Evolutionary conservation across 2,113 vertebrate species (phyloP).

Genomic region (Bucco capensis): DNA sequence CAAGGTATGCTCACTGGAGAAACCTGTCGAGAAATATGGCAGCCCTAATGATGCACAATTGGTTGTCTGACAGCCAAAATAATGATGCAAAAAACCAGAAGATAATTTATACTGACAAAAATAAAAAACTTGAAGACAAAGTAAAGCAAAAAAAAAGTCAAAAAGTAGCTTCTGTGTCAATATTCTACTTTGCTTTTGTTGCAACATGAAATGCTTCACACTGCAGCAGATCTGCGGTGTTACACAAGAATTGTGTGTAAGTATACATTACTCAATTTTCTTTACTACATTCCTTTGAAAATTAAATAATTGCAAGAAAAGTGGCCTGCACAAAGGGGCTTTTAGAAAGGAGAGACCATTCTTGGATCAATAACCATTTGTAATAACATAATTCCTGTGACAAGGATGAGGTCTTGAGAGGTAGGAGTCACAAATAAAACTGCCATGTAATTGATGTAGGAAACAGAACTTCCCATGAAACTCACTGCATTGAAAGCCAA

Average conservation of each 20-base stretch:
- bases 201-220: neutral
- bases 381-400: neutral
- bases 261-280: neutral
- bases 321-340: neutral
- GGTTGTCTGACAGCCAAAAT: neutral
- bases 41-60: neutral
- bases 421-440: neutral
- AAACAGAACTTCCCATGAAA: neutral
- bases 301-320: neutral
- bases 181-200: neutral
- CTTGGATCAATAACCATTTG: neutral
- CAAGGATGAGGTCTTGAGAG: neutral
- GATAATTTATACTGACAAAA: neutral
- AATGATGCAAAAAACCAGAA: neutral
- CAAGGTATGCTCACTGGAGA: neutral
- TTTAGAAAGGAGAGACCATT: neutral
- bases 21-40: neutral
- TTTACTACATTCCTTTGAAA: neutral
- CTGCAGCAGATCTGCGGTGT: neutral
- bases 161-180: neutral
- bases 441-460: neutral
- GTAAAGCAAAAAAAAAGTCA: neutral
- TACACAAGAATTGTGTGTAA: neutral
- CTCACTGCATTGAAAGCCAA: neutral
- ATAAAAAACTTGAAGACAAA: neutral